Evolutionary conservation across 2,113 vertebrate species (phyloP), one percentile per base, ranked within the genome.

Genomic region (Procavia capensis): DNA sequence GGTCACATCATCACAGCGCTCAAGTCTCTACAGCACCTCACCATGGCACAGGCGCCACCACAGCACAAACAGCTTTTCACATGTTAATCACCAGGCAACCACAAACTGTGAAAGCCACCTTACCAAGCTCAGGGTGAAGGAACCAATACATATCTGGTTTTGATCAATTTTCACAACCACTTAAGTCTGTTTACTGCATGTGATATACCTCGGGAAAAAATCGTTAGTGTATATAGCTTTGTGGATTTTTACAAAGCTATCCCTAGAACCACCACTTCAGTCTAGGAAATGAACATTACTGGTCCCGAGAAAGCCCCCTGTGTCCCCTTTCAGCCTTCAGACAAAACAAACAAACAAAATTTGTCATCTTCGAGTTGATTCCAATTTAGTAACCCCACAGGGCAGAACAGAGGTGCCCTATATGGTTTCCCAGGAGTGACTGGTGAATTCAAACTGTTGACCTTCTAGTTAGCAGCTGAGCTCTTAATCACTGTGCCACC

Each of bases 1-100:
- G 17, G 17, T 66, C 57, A 47, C 13, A 4, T 9, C 11, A 0
- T 41, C 50, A 5, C 10, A 13, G 29, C 2, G 78, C 78, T 39
- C n/a, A 6, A 57, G 59, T 16, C 11, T 31, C n/a, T 9, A 0
- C 27, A 45, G n/a, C 64, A 5, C 31, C 86, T 64, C 9, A 0
- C 13, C 27, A 3, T 0, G 0, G 34, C 50, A 34, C 22, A 43
- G 80, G 36, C 1, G 19, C 80, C 64, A 25, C 17, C 3, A 47
- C 16, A 25, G 64, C 72, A 68, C 24, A 61, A 54, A 66, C 14
- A n/a, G 13, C 16, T 4, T 29, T 63, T 43, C 59, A 45, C n/a
- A 4, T 1, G 0, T 27, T 24, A 31, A 85, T 34, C 39, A 10
- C 27, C 20, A 50, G 2, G 47, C 10, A 24, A 16, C 64, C 74